These are phyloP conservation scores for Ommatoiulus sabulosus DNA, from an alignment of 2,888 invertebrate species.

Conservation along the genomic window DNA sequence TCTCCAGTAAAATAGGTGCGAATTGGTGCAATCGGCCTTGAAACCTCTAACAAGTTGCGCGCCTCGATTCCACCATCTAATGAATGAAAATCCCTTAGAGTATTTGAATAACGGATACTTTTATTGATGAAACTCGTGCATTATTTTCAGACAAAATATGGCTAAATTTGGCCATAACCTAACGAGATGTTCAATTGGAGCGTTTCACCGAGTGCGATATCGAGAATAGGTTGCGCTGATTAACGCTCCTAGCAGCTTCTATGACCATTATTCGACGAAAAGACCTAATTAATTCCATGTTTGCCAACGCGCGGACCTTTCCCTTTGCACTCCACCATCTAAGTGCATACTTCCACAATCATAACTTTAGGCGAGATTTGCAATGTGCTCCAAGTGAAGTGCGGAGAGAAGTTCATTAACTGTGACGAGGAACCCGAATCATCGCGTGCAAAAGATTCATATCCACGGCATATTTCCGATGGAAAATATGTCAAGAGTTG, in stretches of 20 bases:
- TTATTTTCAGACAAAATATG: neutral
- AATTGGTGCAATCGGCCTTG: too few species aligned
- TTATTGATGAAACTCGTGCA: neutral
- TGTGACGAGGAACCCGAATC: neutral
- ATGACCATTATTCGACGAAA: neutral
- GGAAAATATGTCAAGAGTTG: slow-evolving; percentile 43
- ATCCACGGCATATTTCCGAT: slow-evolving; percentile 34
- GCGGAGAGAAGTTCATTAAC: slow-evolving; percentile 14
- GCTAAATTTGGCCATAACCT: neutral
- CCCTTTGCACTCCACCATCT: neutral
- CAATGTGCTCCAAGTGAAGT: slow-evolving; percentile 12
- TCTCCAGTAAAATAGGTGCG: too few species aligned
- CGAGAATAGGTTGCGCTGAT: neutral
- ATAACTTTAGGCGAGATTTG: slow-evolving; percentile 40
- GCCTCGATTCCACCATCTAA: neutral
- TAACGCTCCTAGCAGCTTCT: neutral
- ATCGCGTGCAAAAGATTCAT: neutral
- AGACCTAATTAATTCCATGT: slow-evolving; percentile 11
- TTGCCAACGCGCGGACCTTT: neutral
- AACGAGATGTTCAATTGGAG: neutral
- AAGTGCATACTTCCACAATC: slow-evolving; percentile 5
- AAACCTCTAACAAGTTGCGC: too few species aligned
- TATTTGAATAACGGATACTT: neutral
- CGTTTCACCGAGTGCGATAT: neutral
- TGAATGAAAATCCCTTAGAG: neutral